Base-by-base conservation (phyloP, 1,140 invertebrate genomes). In the Sipha flava region DNA sequence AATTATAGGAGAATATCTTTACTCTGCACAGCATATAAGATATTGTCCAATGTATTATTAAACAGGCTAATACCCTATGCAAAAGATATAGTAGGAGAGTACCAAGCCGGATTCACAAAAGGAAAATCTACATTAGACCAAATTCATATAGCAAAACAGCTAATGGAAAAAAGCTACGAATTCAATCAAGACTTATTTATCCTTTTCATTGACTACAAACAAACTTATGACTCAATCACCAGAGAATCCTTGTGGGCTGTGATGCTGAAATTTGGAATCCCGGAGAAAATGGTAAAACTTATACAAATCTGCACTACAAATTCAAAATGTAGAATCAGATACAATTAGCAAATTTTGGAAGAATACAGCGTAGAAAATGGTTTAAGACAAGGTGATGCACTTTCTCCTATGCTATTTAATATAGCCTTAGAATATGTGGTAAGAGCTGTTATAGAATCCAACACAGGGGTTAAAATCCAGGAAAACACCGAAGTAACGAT, bases 1-100 rank as follows among this genome's bases (percentile, higher is more conserved):
- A 84, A 84, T 70, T 84, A 84, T 43, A 64, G 83, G 64, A 81
- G 82, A 23, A 82, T 83, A 26, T 81, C 80, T 1, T 52, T 83
- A 26, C 43, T 81, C 5, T 26, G 14, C 23, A 66, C 79, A 40
- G 62, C 29, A 26, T 82, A 66, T 29, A 54, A 80, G 26, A 23
- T 68, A 12, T 37, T 80, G 31, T 26, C 79, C 0, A 47, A 62
- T 31, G 7, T 80, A 10, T 31, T 80, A n/a, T 18, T 43, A 45
- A 49, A 52, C 14, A 9, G 62, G 5, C 37, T 68, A 29, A 68
- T 43, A 80, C 23, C 16, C 9, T 43, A 40, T 1, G 21, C 45
- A 18, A 26, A 66, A 68, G 7, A 47, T 5, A 64, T 64, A 43
- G 26, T 66, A 37, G 21, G 37, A 54, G 21, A 52, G 7, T 64